Evolutionary conservation across 2,113 vertebrate species (phyloP).

Genomic region (Tauraco erythrolophus): DNA sequence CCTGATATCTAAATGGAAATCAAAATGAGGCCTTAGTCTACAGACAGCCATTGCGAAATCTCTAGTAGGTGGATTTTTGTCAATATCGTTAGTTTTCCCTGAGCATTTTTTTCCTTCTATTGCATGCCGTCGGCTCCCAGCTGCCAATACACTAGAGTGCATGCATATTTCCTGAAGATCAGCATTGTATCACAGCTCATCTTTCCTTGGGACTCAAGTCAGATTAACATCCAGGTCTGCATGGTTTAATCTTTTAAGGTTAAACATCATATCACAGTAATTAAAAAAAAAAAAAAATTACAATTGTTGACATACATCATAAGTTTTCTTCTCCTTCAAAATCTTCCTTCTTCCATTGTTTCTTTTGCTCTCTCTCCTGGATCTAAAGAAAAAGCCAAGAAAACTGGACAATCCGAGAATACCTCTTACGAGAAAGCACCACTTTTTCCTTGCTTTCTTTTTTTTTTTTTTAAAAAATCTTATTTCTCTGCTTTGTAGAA

Average conservation of each 20-base stretch:
- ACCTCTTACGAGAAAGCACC: background rate
- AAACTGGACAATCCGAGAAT: background rate
- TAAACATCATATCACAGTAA: background rate
- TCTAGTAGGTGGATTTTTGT: background rate
- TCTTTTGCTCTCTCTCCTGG: background rate
- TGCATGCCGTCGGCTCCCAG: background rate
- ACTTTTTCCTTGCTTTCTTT: rapidly evolving
- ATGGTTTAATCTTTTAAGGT: background rate
- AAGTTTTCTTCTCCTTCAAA: background rate
- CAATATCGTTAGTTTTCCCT: background rate
- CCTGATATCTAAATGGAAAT: background rate
- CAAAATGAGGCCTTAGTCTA: background rate
- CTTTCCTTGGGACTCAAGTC: background rate
- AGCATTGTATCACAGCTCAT: background rate
- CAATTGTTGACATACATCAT: background rate
- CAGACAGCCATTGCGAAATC: background rate
- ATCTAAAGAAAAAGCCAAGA: background rate
- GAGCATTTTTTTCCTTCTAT: background rate
- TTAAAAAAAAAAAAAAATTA: background rate
- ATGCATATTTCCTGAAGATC: background rate
- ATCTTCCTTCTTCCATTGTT: background rate
- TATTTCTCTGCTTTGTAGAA: background rate
- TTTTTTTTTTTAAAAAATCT: background rate
- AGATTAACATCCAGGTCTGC: background rate
- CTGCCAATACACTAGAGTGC: background rate